Evolutionary conservation across 2,888 invertebrate genomes (phyloP).

Genomic region (Temnothorax unifasciatus): DNA sequence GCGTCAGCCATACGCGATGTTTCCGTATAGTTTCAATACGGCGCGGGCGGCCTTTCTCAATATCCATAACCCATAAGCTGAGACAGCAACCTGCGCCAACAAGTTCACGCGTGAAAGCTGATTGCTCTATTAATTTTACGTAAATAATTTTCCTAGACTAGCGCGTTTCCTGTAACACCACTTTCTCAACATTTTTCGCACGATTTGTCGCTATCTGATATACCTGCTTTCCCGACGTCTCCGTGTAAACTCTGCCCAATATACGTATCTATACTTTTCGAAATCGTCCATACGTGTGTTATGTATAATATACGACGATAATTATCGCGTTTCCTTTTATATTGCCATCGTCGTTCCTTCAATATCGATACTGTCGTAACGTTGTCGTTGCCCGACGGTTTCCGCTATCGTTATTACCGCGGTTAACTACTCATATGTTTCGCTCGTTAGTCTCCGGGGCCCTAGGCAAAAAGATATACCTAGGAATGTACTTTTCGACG

Average conservation of each 20-base stretch:
- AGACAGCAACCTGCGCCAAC: background rate
- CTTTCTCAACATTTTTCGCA: conserved; percentile 37
- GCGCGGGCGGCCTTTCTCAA: too few species aligned
- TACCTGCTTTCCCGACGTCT: background rate
- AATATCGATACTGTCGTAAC: background rate
- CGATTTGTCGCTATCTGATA: conserved; percentile 22
- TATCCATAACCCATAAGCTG: too few species aligned
- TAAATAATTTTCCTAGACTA: conserved; percentile 17
- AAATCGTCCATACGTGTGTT: too few species aligned
- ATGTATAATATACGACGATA: too few species aligned
- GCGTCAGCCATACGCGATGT: background rate
- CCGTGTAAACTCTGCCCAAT: background rate
- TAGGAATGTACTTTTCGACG: background rate
- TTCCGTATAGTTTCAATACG: background rate
- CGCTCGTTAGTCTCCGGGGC: background rate
- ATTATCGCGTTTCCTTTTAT: background rate
- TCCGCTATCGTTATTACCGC: background rate
- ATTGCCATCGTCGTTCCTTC: background rate
- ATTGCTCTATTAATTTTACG: conserved; percentile 37
- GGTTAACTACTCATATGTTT: background rate
- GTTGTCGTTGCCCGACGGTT: background rate
- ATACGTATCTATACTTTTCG: background rate
- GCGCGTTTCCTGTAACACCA: conserved; percentile 39
- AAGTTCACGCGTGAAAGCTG: background rate
- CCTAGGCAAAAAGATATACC: background rate